Percentiles rank a stretch among this genome's conserved stretches.
Conservation (phyloP, 2,797 vertebrate species). For the Anguilla anguilla region DNA sequence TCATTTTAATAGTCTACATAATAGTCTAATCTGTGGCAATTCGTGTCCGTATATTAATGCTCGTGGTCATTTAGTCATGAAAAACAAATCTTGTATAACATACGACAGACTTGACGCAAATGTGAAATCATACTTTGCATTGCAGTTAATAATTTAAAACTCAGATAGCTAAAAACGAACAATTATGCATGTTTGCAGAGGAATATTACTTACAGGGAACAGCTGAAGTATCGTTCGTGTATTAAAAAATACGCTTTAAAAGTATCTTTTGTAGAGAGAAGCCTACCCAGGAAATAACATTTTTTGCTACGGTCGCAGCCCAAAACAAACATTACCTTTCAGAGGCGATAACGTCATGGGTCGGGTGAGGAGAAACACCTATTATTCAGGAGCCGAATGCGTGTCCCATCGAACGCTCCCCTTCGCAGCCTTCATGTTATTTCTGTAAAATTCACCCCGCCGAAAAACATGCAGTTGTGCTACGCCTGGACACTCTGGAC, state of each 20-base stretch:
- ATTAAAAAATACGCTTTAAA: too few species aligned
- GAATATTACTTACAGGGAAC: neutral
- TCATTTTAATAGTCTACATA: neutral
- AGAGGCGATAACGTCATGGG: neutral
- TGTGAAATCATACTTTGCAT: neutral
- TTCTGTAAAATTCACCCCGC: constrained; percentile 13
- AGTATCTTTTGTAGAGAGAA: too few species aligned
- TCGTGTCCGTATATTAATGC: neutral
- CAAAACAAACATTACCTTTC: neutral
- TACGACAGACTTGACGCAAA: neutral
- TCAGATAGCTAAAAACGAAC: neutral
- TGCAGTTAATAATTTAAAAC: neutral
- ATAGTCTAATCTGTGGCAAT: neutral
- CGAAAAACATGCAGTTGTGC: constrained; percentile 31
- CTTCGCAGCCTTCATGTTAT: constrained; percentile 42
- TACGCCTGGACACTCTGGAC: neutral
- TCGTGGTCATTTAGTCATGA: neutral
- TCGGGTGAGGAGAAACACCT: neutral
- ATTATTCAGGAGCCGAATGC: neutral
- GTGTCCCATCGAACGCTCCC: neutral
- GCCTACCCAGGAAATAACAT: neutral
- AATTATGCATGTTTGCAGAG: neutral
- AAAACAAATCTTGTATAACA: neutral
- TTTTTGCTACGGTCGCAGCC: neutral
- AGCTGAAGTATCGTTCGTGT: too few species aligned